Evolutionary conservation across 1,140 invertebrate species (phyloP).

Genomic region (Hestina assimilis): DNA sequence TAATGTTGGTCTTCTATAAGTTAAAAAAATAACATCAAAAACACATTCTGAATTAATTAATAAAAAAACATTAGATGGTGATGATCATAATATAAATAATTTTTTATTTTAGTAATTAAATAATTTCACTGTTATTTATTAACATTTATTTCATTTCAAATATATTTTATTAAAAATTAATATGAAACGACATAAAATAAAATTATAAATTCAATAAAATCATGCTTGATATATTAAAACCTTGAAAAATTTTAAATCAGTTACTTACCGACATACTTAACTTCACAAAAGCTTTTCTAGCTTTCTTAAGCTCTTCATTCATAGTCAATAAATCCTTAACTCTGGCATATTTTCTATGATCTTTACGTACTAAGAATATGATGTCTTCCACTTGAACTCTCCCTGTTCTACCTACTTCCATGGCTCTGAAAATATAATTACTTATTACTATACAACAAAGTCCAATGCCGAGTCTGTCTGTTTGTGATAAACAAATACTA

Average conservation of each 20-base stretch:
- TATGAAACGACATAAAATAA: too few species aligned
- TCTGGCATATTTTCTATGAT: slow-evolving; percentile 97
- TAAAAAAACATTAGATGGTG: too few species aligned
- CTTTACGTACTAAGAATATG: slow-evolving; percentile 98
- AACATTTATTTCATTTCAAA: too few species aligned
- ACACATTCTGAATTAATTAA: slow-evolving; percentile 18
- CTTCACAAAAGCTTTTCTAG: slow-evolving; percentile 99
- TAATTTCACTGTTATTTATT: too few species aligned
- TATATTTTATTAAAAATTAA: too few species aligned
- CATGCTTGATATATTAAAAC: not conserved
- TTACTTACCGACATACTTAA: slow-evolving; percentile 88
- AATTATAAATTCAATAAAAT: too few species aligned
- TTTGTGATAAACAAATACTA: too few species aligned
- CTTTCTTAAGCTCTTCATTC: slow-evolving; percentile 99
- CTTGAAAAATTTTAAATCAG: not conserved
- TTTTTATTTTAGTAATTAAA: too few species aligned
- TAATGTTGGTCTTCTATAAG: slow-evolving; percentile 76
- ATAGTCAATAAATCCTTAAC: slow-evolving; percentile 98
- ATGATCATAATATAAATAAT: too few species aligned
- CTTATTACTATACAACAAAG: not conserved
- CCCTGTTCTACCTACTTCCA: slow-evolving; percentile 97
- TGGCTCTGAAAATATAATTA: slow-evolving; percentile 84
- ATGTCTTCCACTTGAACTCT: slow-evolving; percentile 98
- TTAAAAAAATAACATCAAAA: slow-evolving; percentile 55
- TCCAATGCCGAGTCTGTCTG: too few species aligned